Evolutionary conservation across 2,797 vertebrate species (phyloP), one percentile per base, ranked within the genome.

Genomic region (Phrynocephalus vlangalii): DNA sequence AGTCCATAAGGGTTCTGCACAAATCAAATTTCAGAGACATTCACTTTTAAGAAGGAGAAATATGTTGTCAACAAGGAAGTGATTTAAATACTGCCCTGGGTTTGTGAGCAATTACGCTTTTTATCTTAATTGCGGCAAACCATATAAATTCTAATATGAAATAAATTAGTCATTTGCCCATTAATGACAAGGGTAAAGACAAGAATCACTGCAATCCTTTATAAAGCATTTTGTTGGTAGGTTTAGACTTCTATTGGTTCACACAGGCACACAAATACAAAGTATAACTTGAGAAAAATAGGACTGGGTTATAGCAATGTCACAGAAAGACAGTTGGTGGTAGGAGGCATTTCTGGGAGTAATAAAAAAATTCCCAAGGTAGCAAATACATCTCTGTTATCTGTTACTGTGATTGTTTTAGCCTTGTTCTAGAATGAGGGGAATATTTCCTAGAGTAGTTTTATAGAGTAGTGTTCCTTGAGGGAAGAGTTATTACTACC

Each of bases 61-160:
- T 96, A 97, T 97, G 96, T 97, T 97, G 97, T 97, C 97, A 97
- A 97, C 97, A 97, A 97, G 97, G 97, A 97, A 97, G 97, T 97
- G 96, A 97, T 97, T 97, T 97, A 97, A 97, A 97, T 97, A 97
- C 96, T 97, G 96, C 96, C 97, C 97, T 96, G 96, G 96, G 96
- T 96, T 97, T 96, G 95, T 97, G 96, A 96, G 97, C 96, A 97
- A 97, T 97, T 97, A 97, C 94, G 96, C 94, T 95, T 96, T 97
- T 97, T 96, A 97, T 96, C 96, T 97, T 97, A 97, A 97, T 97
- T 97, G 97, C 96, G 96, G 96, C 95, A 97, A 97, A 97, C 96
- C 96, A 96, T 97, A 97, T 97, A 97, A 97, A 97, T 97, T 97
- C 96, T 97, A 97, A 97, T 97, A 97, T 96, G 96, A 97, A 97